Percentiles rank a stretch among this genome's conserved stretches.
Evolutionary conservation across 2,797 vertebrate genomes (phyloP).

Genomic region (Halcyon badia): DNA sequence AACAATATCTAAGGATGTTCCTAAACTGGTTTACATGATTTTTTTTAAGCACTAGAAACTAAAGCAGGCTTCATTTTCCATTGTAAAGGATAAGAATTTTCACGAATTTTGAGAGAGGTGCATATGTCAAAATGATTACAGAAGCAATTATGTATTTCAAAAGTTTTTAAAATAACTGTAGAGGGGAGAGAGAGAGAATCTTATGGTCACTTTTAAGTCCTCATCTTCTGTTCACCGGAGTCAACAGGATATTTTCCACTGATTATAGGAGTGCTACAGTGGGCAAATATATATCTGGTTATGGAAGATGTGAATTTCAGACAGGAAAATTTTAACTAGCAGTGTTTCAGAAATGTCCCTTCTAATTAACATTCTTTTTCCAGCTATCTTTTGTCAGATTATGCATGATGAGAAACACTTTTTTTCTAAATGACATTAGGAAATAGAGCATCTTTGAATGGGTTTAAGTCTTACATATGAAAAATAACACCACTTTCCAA

Average conservation of each 20-base stretch:
- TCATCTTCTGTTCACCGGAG: background rate
- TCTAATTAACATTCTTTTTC: constrained; percentile 53
- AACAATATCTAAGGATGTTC: background rate
- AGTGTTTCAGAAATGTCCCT: constrained; percentile 1
- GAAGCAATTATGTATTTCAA: background rate
- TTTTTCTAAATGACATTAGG: constrained; percentile 21
- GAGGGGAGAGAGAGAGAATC: background rate
- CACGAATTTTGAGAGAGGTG: background rate
- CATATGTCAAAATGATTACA: background rate
- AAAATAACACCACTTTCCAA: background rate
- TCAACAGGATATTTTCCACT: background rate
- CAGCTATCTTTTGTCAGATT: constrained; percentile 25
- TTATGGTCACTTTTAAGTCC: background rate
- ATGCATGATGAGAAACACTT: constrained; percentile 28
- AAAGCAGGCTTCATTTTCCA: background rate
- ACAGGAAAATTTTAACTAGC: background rate
- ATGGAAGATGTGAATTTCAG: background rate
- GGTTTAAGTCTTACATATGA: background rate
- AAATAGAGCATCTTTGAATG: constrained; percentile 40
- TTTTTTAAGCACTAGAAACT: background rate
- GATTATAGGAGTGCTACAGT: background rate
- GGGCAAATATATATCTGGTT: background rate
- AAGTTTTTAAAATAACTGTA: background rate
- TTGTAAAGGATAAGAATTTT: background rate
- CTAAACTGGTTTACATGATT: background rate